Conservation (phyloP, 2,888 invertebrate species). For the Heteromurus nitidus region DNA sequence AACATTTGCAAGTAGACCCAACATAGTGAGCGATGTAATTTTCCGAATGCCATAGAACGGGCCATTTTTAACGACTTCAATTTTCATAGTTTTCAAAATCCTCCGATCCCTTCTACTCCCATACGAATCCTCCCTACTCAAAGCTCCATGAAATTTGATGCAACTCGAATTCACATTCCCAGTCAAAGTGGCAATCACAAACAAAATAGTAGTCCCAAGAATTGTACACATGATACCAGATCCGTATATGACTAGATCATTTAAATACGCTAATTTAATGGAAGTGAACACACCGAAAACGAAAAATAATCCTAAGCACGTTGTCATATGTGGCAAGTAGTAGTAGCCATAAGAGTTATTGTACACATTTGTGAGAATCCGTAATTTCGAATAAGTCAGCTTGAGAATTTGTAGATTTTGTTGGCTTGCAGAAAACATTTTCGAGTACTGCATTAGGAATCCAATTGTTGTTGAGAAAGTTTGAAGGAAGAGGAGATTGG, state of each 20-base stretch:
- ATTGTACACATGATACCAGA: not conserved
- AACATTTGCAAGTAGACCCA: conserved; percentile 3
- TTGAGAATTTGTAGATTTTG: not conserved
- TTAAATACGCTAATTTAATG: not conserved
- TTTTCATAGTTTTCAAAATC: not conserved
- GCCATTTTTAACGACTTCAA: conserved; percentile 5
- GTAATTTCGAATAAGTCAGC: not conserved
- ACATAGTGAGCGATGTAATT: conserved; percentile 5
- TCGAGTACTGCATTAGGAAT: not conserved
- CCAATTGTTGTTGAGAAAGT: not conserved
- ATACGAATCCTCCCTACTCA: not conserved
- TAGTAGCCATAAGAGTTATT: conserved; percentile 3
- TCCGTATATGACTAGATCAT: not conserved
- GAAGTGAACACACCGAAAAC: not conserved
- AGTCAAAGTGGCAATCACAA: not conserved
- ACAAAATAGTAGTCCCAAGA: not conserved
- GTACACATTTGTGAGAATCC: conserved; percentile 25
- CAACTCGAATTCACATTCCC: conserved; percentile 9
- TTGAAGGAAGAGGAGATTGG: not conserved
- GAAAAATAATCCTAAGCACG: not conserved
- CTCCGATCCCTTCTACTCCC: not conserved
- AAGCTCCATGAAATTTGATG: not conserved
- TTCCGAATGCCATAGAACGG: not conserved
- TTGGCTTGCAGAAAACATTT: not conserved
- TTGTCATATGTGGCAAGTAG: conserved; percentile 1